Evolutionary conservation across 2,888 invertebrate genomes (phyloP), one percentile per base, ranked within the genome.

Genomic region (Eurytoma adleriae): DNA sequence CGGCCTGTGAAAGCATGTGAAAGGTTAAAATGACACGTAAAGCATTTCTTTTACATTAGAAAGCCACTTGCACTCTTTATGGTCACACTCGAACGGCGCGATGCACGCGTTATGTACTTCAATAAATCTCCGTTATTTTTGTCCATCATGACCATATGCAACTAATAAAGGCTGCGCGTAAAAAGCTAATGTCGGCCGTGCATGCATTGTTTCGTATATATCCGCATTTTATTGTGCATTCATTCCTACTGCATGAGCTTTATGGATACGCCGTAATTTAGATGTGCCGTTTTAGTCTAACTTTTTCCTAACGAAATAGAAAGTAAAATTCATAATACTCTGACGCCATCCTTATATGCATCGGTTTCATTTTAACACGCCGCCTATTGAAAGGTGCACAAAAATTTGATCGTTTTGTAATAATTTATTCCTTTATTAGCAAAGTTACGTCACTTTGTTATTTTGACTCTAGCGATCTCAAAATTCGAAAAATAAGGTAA

Each of bases 251-350:
- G n/a, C 62, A 56, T 70, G 24, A 62, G 64, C 69, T 64, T 64
- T 30, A 7, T 30, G 24, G 56, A 74, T 56, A 73, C 40, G 59
- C 30, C 67, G 50, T 75, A 56, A 67, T 74, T 57, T 48, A 56
- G 27, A 61, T 59, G n/a, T 50, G 13, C 30, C 57, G 56, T 57
- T 56, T 27, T 56, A 57, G 66, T 48, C 74, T 5, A 59, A 56
- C 76, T 76, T 76, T 76, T 62, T 76, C n/a, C 40, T n/a, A 24
- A 20, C 73, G 18, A 64, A 73, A 64, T 64, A 52, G 73, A 30
- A 10, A 62, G 18, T 14, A 54, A 16, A 30, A 64, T 64, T 64
- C 48, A 64, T 48, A 64, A 64, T 64, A 3, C 18, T 40, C 64
- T 12, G 18, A 27, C 14, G 30, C n/a, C 62, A 30, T n/a, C 30